Evolutionary conservation across 2,113 vertebrate species (phyloP).

Genomic region (Phoxinus phoxinus): DNA sequence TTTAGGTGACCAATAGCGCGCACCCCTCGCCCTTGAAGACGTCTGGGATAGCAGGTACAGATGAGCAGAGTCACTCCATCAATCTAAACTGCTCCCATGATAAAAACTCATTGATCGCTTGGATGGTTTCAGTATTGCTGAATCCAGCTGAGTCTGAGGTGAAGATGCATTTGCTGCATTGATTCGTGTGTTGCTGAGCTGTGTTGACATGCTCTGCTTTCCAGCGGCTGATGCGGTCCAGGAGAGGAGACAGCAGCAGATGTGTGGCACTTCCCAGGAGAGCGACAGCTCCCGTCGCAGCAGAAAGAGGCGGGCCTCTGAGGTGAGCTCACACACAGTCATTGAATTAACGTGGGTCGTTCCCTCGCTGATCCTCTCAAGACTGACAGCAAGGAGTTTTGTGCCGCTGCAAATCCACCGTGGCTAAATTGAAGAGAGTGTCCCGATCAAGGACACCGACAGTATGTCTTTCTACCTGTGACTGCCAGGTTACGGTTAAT

Average conservation of each 20-base stretch:
- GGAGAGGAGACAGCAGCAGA: constrained; percentile 77
- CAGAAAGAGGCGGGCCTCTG: constrained; percentile 75
- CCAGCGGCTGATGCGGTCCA: constrained; percentile 66
- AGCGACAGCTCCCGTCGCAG: constrained; percentile 63
- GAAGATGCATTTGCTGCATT: constrained; percentile 37
- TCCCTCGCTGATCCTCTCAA: constrained; percentile 45
- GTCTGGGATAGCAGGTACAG: constrained; percentile 43
- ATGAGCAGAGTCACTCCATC: constrained; percentile 28
- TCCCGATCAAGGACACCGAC: constrained; percentile 65
- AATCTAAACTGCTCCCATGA: constrained; percentile 24
- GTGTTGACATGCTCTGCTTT: constrained; percentile 8
- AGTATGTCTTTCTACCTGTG: constrained; percentile 53
- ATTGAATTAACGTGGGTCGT: constrained; percentile 57
- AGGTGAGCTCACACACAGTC: constrained; percentile 71
- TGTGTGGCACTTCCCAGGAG: constrained; percentile 62
- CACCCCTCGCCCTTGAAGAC: constrained; percentile 30
- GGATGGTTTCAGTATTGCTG: constrained; percentile 16
- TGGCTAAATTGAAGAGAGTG: constrained; percentile 66
- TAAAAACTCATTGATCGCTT: constrained; percentile 34
- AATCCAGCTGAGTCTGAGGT: constrained; percentile 26
- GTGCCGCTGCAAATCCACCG: constrained; percentile 65
- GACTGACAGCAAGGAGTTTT: constrained; percentile 45
- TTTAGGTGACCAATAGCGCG: constrained; percentile 37
- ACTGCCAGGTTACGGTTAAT: constrained; percentile 59
- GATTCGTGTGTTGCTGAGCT: neutral